Percentiles rank a stretch among this genome's conserved stretches.
phyloP scores from a whole-genome alignment of 2,888 invertebrate species.

The Ectemnius lituratus region DNA sequence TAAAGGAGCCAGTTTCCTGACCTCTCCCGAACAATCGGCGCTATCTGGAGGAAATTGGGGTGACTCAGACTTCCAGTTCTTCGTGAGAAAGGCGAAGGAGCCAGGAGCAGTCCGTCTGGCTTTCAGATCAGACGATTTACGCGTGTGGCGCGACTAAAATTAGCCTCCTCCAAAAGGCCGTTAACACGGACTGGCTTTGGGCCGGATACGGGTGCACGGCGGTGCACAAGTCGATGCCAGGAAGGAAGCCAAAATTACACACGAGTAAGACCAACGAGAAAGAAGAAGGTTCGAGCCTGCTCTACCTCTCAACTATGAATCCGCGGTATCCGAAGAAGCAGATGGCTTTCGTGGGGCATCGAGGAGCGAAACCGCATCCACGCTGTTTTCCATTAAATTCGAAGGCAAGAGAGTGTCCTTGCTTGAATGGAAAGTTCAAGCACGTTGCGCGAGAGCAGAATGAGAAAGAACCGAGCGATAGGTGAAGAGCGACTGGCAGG shows the following conservation, averaged over 20 bases:
- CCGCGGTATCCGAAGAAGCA: not conserved
- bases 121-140: constrained; percentile 14
- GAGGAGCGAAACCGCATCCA: not conserved
- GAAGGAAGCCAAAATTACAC: constrained; percentile 40
- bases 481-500: not conserved
- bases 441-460: not conserved
- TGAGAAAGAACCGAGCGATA: not conserved
- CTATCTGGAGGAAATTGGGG: too few relatives aligned
- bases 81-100: too few relatives aligned
- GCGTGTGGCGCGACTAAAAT: constrained; percentile 15
- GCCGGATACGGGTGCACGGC: constrained; percentile 46
- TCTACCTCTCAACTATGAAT: constrained; percentile 23
- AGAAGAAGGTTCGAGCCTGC: not conserved
- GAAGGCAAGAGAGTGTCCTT: not conserved
- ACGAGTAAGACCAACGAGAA: constrained; percentile 13
- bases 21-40: too few relatives aligned
- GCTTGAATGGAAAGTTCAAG: not conserved
- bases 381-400: not conserved
- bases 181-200: constrained; percentile 18
- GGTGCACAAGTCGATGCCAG: constrained; percentile 48
- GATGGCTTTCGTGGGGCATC: not conserved
- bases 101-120: too few relatives aligned
- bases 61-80: too few relatives aligned
- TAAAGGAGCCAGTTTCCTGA: too few relatives aligned
- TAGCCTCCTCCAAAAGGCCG: constrained; percentile 19